Conservation (phyloP, 2,113 vertebrate species). For the Clarias gariepinus region DNA sequence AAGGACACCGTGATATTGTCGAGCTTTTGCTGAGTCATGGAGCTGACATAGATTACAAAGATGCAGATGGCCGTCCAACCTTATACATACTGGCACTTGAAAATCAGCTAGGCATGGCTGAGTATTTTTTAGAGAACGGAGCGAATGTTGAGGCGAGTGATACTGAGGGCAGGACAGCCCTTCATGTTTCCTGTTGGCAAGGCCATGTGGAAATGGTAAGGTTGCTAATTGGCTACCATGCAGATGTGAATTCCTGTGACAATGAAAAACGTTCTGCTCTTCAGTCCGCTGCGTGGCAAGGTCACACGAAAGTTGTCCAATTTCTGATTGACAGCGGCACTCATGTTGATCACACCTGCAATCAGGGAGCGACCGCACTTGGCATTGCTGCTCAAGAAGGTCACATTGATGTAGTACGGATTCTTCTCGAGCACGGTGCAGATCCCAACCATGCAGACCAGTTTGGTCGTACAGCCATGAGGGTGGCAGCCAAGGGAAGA, state of each 20-base stretch:
- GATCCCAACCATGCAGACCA: constrained; percentile 97
- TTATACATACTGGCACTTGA: constrained; percentile 95
- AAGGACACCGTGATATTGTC: constrained; percentile 93
- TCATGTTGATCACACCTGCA: constrained; percentile 91
- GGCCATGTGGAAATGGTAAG: constrained; percentile 94
- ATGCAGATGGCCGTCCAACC: constrained; percentile 93
- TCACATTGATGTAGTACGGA: constrained; percentile 92
- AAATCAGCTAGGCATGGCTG: constrained; percentile 94
- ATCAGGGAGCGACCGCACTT: constrained; percentile 95
- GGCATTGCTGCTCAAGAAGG: constrained; percentile 97
- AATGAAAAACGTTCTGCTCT: constrained; percentile 93
- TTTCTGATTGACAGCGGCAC: constrained; percentile 89
- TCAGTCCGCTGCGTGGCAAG: constrained; percentile 97
- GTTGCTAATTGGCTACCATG: constrained; percentile 86
- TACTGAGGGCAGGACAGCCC: constrained; percentile 90
- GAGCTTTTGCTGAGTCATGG: constrained; percentile 89
- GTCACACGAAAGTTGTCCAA: constrained; percentile 88
- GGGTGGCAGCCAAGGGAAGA: constrained; percentile 95
- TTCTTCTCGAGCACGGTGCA: constrained; percentile 89
- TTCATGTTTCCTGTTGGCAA: constrained; percentile 98
- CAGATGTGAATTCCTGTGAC: constrained; percentile 90
- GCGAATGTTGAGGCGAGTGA: constrained; percentile 93
- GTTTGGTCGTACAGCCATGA: constrained; percentile 95
- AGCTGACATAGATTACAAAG: constrained; percentile 90
- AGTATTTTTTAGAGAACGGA: constrained; percentile 92